Conservation (phyloP, 2,797 vertebrate genomes). For the Coilia nasus region DNA sequence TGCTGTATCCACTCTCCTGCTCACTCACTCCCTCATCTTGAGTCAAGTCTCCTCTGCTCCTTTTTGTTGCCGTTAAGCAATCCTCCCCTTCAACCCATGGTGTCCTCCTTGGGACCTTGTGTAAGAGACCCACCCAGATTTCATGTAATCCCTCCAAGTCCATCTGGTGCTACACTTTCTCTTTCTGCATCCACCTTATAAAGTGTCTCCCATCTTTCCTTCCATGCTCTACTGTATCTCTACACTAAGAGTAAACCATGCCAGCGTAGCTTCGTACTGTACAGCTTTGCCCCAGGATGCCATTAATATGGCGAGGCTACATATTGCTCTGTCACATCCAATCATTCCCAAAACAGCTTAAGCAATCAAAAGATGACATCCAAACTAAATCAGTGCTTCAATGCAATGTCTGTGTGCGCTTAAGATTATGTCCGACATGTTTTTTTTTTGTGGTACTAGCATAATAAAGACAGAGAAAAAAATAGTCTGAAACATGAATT, state of each 20-base stretch:
- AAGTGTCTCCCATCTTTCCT: neutral
- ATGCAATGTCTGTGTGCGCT: neutral
- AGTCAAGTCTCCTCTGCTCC: conserved; percentile 25
- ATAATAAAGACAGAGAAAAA: neutral
- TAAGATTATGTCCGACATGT: neutral
- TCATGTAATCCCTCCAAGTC: conserved; percentile 75
- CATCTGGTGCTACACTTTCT: conserved; percentile 67
- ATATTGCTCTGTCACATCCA: conserved; percentile 6
- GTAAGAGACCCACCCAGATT: conserved; percentile 68
- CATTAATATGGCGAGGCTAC: neutral
- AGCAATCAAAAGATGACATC: conserved; percentile 16
- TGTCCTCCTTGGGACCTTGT: conserved; percentile 74
- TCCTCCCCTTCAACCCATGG: conserved; percentile 61
- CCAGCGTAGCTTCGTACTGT: neutral
- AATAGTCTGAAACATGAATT: conserved; percentile 61
- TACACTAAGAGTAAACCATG: neutral
- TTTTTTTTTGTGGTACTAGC: neutral
- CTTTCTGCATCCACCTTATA: conserved; percentile 47
- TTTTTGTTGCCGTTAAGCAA: conserved; percentile 51
- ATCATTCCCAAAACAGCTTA: conserved; percentile 39
- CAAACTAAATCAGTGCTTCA: conserved; percentile 31
- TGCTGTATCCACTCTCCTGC: conserved; percentile 15
- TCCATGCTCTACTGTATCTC: neutral
- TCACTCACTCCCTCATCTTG: conserved; percentile 31
- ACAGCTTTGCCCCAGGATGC: neutral